phyloP scores from a whole-genome alignment of 2,888 invertebrate genomes.

The Drosophila neotestacea region DNA sequence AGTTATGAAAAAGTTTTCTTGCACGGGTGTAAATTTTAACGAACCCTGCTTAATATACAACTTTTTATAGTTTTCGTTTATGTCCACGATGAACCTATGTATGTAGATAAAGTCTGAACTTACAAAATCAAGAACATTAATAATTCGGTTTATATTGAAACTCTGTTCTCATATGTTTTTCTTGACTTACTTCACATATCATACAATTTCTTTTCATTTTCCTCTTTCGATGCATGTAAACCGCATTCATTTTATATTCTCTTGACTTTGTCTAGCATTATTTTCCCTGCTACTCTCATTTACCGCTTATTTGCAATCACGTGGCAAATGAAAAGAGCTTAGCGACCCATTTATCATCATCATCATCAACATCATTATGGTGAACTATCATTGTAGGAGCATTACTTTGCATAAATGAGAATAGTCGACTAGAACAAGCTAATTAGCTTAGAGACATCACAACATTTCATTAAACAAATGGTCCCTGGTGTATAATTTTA shows the following conservation, averaged over 20 bases:
- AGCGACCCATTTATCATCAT: slow-evolving; percentile 22
- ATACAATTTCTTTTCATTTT: too few species aligned
- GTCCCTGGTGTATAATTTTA: slow-evolving; percentile 76
- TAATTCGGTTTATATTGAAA: too few species aligned
- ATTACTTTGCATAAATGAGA: slow-evolving; percentile 43
- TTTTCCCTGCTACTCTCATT: slow-evolving; percentile 13
- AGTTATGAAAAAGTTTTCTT: too few species aligned
- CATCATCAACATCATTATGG: slow-evolving; percentile 9
- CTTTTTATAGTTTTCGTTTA: too few species aligned
- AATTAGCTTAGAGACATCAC: slow-evolving; percentile 72
- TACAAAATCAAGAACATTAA: too few species aligned
- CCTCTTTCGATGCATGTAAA: background rate
- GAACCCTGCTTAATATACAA: too few species aligned
- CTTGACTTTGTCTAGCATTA: background rate
- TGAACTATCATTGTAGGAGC: slow-evolving; percentile 23
- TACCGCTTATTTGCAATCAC: slow-evolving; percentile 24
- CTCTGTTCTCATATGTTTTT: background rate
- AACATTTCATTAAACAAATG: slow-evolving; percentile 78
- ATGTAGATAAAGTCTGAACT: too few species aligned
- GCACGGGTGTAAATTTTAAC: too few species aligned
- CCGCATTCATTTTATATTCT: slow-evolving; percentile 1
- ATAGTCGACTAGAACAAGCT: slow-evolving; percentile 50
- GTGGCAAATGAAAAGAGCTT: slow-evolving; percentile 49
- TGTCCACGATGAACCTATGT: too few species aligned
- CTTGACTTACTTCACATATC: background rate